phyloP scores from a whole-genome alignment of 2,888 invertebrate genomes.

The Melangyna quadrimaculata region DNA sequence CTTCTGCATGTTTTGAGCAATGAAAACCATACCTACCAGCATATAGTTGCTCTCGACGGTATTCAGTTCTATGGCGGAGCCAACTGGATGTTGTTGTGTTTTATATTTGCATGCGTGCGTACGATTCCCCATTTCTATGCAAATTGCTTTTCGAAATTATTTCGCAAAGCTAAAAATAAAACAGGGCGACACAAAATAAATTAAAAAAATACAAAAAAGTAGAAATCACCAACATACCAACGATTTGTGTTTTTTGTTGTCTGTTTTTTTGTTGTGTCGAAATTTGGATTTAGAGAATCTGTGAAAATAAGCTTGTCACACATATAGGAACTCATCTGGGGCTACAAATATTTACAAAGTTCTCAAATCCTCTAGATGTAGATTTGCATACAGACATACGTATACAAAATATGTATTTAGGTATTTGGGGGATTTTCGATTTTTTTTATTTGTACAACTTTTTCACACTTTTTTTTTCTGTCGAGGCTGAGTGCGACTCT shows the following conservation, averaged over 20 bases:
- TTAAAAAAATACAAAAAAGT: constrained; percentile 3
- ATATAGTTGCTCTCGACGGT: neutral
- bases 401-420: neutral
- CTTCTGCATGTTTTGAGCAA: constrained; percentile 6
- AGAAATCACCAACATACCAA: constrained; percentile 7
- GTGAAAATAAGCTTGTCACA: constrained; percentile 55
- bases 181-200: constrained; percentile 7
- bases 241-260: neutral
- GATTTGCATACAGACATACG: too few relatives aligned
- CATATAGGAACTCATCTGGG: constrained; percentile 12
- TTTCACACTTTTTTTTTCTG: constrained; percentile 8
- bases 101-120: constrained; percentile 16
- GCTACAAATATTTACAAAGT: constrained; percentile 65
- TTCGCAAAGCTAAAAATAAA: constrained; percentile 48
- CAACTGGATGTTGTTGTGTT: neutral
- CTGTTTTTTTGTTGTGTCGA: neutral
- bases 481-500: neutral
- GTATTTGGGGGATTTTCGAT: constrained; percentile 35
- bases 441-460: constrained; percentile 15
- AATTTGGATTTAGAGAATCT: constrained; percentile 21
- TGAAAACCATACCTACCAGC: neutral
- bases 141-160: constrained; percentile 68
- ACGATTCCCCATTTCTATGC: constrained; percentile 66
- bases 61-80: neutral
- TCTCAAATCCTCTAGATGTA: constrained; percentile 44